phyloP scores from a whole-genome alignment of 2,113 vertebrate genomes.

The Rhea americana region DNA sequence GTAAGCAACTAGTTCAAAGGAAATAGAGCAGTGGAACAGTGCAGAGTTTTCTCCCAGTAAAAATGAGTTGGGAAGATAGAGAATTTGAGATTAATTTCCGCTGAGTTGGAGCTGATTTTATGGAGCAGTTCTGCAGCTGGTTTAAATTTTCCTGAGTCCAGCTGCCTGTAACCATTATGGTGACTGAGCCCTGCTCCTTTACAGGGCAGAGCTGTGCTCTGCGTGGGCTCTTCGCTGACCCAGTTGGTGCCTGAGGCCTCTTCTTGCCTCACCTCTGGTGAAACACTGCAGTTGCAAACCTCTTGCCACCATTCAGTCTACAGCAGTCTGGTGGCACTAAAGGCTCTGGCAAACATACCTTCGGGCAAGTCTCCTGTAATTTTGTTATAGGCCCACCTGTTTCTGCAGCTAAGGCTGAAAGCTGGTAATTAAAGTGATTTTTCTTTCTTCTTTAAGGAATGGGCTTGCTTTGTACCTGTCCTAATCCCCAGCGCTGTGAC shows the following conservation, averaged over 20 bases:
- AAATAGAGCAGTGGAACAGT: neutral
- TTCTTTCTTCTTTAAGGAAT: neutral
- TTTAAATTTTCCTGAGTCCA: neutral
- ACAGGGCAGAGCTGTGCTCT: neutral
- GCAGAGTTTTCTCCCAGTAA: neutral
- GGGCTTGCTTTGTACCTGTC: slow-evolving; percentile 8
- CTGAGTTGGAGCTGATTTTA: neutral
- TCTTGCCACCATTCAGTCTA: neutral
- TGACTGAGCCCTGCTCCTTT: neutral
- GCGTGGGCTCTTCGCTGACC: neutral
- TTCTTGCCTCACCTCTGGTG: neutral
- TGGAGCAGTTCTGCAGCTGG: neutral
- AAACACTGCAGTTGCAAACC: neutral
- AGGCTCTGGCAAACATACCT: neutral
- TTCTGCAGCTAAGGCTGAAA: slow-evolving; percentile 24
- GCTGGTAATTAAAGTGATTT: slow-evolving; percentile 36
- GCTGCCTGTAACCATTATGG: neutral
- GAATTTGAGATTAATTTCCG: neutral
- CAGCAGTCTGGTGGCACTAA: neutral
- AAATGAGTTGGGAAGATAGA: neutral
- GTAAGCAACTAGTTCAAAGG: neutral
- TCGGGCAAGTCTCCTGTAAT: neutral
- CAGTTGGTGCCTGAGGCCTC: rapidly evolving
- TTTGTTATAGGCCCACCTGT: neutral
- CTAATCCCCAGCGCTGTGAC: neutral